These are phyloP conservation scores for Nasalis larvatus DNA, from an alignment of 2,113 vertebrate genomes.

Conservation along the genomic window DNA sequence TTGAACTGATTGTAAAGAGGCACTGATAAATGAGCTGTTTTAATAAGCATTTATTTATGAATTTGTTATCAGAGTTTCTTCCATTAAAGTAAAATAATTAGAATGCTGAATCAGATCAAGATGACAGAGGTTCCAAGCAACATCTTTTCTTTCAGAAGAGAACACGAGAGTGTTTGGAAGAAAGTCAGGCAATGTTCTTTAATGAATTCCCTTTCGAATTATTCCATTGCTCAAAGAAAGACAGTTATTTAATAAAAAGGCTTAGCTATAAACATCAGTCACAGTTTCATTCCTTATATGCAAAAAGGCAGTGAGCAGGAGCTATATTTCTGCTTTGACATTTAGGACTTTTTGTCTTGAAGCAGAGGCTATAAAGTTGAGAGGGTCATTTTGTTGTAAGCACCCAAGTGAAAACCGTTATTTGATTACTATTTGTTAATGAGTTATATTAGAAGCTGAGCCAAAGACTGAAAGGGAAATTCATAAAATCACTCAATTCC, in stretches of 20 bases:
- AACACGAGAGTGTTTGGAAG: not conserved
- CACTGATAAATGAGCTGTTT: conserved; percentile 58
- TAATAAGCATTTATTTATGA: conserved; percentile 71
- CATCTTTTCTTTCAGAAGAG: conserved; percentile 44
- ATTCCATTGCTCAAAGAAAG: conserved; percentile 55
- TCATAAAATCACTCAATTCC: conserved; percentile 12
- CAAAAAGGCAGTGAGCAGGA: conserved; percentile 13
- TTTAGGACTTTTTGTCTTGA: conserved; percentile 43
- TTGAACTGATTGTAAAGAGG: conserved; percentile 67
- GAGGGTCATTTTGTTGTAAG: conserved; percentile 21
- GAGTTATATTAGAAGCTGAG: not conserved
- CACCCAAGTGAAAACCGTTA: conserved; percentile 47
- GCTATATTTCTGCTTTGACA: not conserved
- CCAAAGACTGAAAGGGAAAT: not conserved
- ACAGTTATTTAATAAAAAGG: conserved; percentile 50
- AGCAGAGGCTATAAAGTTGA: conserved; percentile 17
- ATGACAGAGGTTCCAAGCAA: not conserved
- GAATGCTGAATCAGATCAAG: conserved; percentile 48
- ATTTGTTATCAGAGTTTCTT: conserved; percentile 62
- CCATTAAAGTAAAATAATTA: conserved; percentile 71
- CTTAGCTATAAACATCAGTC: conserved; percentile 38
- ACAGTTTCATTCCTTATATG: not conserved
- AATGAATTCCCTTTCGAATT: conserved; percentile 61
- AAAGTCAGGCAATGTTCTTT: conserved; percentile 36
- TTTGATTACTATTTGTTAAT: conserved; percentile 54